A percentile compares a stretch with the other conserved stretches of the same genome.
These are phyloP conservation scores for Zygaena filipendulae DNA, from an alignment of 2,888 invertebrate genomes.

Conservation along the genomic window DNA sequence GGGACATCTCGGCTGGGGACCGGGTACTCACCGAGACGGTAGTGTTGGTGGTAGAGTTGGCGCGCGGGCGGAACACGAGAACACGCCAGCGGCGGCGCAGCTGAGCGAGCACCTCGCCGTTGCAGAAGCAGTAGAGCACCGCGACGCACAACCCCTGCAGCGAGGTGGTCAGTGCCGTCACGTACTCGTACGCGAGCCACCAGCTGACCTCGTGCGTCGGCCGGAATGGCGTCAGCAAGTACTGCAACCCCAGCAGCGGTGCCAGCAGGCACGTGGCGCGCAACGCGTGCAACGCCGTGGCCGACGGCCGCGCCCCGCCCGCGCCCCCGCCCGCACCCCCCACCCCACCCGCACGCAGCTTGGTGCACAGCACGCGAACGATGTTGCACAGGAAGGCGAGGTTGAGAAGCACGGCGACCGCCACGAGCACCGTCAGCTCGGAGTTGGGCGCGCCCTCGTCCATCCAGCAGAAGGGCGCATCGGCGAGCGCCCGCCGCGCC, in stretches of 20 bases:
- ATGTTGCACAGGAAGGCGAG: conserved; percentile 90
- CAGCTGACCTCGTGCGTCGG: conserved; percentile 76
- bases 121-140: conserved; percentile 92
- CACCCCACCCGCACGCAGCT: conserved; percentile 77
- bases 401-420: conserved; percentile 83
- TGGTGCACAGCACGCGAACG: conserved; percentile 85
- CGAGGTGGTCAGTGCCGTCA: conserved; percentile 87
- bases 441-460: conserved; percentile 75
- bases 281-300: conserved; percentile 78
- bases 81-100: conserved; percentile 87
- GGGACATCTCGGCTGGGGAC: conserved; percentile 20
- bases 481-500: conserved; percentile 69
- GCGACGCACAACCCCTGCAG: conserved; percentile 95
- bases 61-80: conserved; percentile 81
- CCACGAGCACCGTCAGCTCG: conserved; percentile 82
- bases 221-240: conserved; percentile 87
- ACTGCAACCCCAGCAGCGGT: conserved; percentile 91
- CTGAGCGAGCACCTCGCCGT: conserved; percentile 93
- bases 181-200: conserved; percentile 84
- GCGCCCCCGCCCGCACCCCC: conserved; percentile 61
- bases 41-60: conserved; percentile 87
- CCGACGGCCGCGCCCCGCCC: conserved; percentile 67
- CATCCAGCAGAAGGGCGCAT: conserved; percentile 74
- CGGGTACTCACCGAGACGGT: conserved; percentile 86
- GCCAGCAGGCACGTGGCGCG: conserved; percentile 87